Evolutionary conservation across 2,113 vertebrate species (phyloP).

Genomic region (Zosterops lateralis): DNA sequence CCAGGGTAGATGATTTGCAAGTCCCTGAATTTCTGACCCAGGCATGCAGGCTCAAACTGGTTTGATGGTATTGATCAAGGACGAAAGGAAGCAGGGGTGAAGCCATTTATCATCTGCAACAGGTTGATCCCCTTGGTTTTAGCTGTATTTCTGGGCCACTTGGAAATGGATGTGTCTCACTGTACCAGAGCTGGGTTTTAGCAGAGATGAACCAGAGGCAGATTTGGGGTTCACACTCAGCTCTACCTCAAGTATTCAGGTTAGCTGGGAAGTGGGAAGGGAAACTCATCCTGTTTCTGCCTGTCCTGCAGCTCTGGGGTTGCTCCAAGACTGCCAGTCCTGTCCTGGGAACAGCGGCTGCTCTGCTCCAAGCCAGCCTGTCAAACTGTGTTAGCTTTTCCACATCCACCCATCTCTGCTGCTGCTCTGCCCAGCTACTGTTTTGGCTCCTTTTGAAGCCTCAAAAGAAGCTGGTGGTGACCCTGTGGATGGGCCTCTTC

Average conservation of each 20-base stretch:
- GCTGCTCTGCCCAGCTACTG: not conserved
- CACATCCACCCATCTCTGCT: not conserved
- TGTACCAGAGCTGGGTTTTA: not conserved
- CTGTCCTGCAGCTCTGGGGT: not conserved
- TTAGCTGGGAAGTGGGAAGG: not conserved
- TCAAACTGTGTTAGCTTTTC: not conserved
- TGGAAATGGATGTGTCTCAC: not conserved
- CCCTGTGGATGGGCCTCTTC: not conserved
- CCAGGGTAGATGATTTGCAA: not conserved
- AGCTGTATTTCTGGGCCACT: not conserved
- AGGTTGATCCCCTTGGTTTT: not conserved
- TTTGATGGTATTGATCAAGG: not conserved
- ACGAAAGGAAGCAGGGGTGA: not conserved
- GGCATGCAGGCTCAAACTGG: not conserved
- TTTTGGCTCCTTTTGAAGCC: not conserved
- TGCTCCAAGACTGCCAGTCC: not conserved
- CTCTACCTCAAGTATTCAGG: not conserved
- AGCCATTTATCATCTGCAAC: not conserved
- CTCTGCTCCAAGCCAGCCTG: not conserved
- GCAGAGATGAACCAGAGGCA: not conserved
- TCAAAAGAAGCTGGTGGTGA: not conserved
- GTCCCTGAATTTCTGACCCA: not conserved
- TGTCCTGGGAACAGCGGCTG: not conserved
- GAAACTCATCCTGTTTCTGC: not conserved
- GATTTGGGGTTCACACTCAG: not conserved